Conservation (phyloP, 1,140 invertebrate genomes). For the Zeugodacus cucurbitae region DNA sequence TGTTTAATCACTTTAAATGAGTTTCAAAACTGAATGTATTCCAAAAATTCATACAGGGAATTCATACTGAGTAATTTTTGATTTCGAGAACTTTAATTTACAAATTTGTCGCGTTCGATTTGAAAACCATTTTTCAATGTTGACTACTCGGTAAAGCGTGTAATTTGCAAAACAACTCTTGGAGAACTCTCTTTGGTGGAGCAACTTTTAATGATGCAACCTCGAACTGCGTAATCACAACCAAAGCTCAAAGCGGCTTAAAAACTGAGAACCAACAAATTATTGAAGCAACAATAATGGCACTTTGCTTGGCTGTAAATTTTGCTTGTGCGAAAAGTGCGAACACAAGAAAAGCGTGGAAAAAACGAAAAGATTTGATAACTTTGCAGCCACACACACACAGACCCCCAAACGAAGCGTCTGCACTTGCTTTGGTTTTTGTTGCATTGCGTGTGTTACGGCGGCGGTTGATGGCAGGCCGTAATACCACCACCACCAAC, state of each 20-base stretch:
- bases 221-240: not conserved
- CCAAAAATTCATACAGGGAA: too few relatives aligned
- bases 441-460: not conserved
- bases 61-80: too few relatives aligned
- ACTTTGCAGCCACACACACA: not conserved
- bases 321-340: not conserved
- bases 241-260: not conserved
- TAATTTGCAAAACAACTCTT: not conserved
- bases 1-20: too few relatives aligned
- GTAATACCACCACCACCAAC: not conserved
- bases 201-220: slow-evolving; percentile 36
- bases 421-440: not conserved
- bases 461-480: not conserved
- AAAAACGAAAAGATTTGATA: not conserved
- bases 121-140: not conserved
- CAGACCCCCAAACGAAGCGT: not conserved
- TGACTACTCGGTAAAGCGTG: not conserved
- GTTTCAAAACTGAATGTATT: too few relatives aligned
- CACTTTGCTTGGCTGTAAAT: not conserved
- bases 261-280: not conserved
- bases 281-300: not conserved
- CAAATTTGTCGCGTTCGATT: too few relatives aligned
- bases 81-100: too few relatives aligned
- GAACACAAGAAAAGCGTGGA: not conserved
- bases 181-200: not conserved